Conservation (phyloP, 1,140 invertebrate genomes). For the Halotydeus destructor region DNA sequence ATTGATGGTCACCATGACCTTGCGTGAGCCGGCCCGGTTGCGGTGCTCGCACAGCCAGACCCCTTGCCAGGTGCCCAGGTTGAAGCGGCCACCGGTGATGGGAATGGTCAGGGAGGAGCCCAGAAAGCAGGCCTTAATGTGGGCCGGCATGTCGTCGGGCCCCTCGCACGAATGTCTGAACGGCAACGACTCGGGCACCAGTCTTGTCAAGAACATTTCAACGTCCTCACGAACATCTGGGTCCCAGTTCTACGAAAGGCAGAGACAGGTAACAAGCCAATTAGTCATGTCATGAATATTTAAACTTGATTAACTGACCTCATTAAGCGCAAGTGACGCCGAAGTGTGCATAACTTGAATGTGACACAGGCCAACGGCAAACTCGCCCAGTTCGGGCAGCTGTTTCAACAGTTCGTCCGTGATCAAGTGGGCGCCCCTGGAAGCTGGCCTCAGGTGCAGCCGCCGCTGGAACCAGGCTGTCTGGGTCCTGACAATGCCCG, state of each 20-base stretch:
- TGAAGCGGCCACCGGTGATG: conserved; percentile 81
- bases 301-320: conserved; percentile 27
- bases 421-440: conserved; percentile 78
- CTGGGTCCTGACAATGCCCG: conserved; percentile 12
- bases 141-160: conserved; percentile 94
- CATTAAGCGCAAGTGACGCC: conserved; percentile 84
- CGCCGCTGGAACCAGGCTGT: conserved; percentile 88
- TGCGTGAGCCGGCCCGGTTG: conserved; percentile 71
- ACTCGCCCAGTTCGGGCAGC: conserved; percentile 74
- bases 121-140: conserved; percentile 87
- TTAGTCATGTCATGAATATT: too few species aligned
- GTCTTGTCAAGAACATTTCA: conserved; percentile 97
- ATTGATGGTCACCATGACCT: conserved; percentile 71
- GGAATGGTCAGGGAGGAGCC: conserved; percentile 85
- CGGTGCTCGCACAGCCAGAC: conserved; percentile 94
- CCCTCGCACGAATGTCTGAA: conserved; percentile 92
- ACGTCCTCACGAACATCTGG: conserved; percentile 85
- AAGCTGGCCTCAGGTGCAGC: conserved; percentile 77
- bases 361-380: conserved; percentile 79
- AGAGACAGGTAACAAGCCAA: conserved; percentile 14
- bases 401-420: conserved; percentile 82
- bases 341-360: conserved; percentile 95
- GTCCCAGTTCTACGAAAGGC: conserved; percentile 54
- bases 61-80: conserved; percentile 88
- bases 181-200: conserved; percentile 69